These are phyloP conservation scores for Plemyria rubiginata DNA, from an alignment of 2,888 invertebrate species.

Conservation along the genomic window DNA sequence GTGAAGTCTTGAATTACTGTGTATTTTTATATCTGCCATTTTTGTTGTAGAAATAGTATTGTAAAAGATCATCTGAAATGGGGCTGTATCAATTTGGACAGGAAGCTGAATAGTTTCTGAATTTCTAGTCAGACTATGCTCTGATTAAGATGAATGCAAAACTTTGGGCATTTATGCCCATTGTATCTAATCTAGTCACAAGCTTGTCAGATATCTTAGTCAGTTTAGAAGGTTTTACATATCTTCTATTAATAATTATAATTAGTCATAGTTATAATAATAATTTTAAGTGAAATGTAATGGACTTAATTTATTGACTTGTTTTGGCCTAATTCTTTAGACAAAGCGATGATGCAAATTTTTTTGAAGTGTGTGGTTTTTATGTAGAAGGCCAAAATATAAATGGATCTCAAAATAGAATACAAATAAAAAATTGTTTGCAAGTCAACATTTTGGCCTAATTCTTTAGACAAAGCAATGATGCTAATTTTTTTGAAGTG, in stretches of 20 bases:
- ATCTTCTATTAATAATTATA: slow-evolving; percentile 46
- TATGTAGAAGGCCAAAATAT: too few species aligned
- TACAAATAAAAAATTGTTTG: too few species aligned
- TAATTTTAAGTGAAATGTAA: slow-evolving; percentile 27
- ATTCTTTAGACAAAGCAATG: slow-evolving; percentile 7
- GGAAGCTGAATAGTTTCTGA: slow-evolving; percentile 49
- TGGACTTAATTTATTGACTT: slow-evolving; percentile 9
- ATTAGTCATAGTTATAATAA: slow-evolving; percentile 7
- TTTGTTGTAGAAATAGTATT: slow-evolving; percentile 16
- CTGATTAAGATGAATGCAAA: too few species aligned
- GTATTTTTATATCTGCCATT: slow-evolving; percentile 30
- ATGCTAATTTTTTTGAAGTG: background rate
- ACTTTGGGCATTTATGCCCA: slow-evolving; percentile 23
- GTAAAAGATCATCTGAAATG: slow-evolving; percentile 33
- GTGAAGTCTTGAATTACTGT: slow-evolving; percentile 65
- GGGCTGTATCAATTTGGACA: slow-evolving; percentile 45
- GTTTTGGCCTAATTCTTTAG: slow-evolving; percentile 15
- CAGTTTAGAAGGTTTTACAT: slow-evolving; percentile 45
- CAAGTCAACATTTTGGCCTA: slow-evolving; percentile 8
- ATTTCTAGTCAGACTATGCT: slow-evolving; percentile 32
- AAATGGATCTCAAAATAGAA: too few species aligned
- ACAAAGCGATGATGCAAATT: background rate
- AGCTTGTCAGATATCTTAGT: slow-evolving; percentile 8
- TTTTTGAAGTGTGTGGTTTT: background rate
- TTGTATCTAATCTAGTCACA: slow-evolving; percentile 5